Percentiles rank a stretch among this genome's conserved stretches.
phyloP scores from a whole-genome alignment of 2,888 invertebrate species.

The Parnassius orleans region DNA sequence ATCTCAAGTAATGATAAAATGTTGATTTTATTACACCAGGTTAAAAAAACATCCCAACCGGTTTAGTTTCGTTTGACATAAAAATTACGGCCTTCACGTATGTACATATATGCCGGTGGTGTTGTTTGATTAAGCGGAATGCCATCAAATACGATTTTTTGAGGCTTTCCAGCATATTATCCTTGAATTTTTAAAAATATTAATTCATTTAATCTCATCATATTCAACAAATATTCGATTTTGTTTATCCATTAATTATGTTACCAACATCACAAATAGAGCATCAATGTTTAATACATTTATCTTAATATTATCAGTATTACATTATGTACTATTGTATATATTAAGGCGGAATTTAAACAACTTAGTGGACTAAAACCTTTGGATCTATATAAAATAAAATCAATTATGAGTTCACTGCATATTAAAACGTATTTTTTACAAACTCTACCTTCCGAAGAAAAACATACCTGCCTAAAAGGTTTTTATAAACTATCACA shows the following conservation, averaged over 20 bases:
- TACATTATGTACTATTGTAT: no score
- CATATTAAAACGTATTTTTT: slow-evolving; percentile 21
- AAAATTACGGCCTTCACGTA: slow-evolving; percentile 65
- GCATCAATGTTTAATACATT: no score
- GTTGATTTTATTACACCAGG: slow-evolving; percentile 75
- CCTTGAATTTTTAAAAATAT: background rate
- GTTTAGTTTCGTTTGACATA: slow-evolving; percentile 71
- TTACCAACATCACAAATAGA: no score
- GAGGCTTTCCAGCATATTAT: slow-evolving; percentile 6
- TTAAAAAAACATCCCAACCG: slow-evolving; percentile 72
- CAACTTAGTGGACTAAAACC: no score
- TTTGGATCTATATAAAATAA: slow-evolving; percentile 2
- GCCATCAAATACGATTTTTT: slow-evolving; percentile 41
- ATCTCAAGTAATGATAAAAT: slow-evolving; percentile 64
- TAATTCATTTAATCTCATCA: no score
- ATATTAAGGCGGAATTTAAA: no score
- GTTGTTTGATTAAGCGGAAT: slow-evolving; percentile 46
- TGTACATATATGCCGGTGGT: slow-evolving; percentile 30
- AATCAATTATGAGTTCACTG: slow-evolving; percentile 6
- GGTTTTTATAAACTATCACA: background rate
- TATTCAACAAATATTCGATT: no score
- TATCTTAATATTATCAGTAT: no score
- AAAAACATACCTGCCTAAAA: background rate
- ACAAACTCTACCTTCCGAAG: slow-evolving; percentile 8
- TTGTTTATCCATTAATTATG: no score